phyloP scores from a whole-genome alignment of 2,797 vertebrate species.

The Typhlichthys eigenmanni region DNA sequence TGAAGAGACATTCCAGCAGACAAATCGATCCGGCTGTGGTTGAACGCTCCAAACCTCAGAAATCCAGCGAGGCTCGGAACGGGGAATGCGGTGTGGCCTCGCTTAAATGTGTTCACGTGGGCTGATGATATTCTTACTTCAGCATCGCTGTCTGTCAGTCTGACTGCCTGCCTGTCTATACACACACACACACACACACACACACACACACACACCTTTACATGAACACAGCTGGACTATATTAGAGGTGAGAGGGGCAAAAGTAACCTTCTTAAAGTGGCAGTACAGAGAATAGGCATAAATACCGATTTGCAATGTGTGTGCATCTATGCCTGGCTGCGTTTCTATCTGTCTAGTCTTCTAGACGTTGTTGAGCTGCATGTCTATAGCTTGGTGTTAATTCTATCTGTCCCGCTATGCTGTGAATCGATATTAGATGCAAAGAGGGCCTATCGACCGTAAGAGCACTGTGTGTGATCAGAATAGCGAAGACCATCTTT shows the following conservation, averaged over 20 bases:
- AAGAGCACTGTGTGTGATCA: constrained; percentile 40
- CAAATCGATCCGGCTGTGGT: constrained; percentile 62
- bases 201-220: constrained; percentile 24
- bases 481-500: constrained; percentile 38
- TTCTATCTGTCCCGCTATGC: not conserved
- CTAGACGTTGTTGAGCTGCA: not conserved
- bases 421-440: not conserved
- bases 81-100: constrained; percentile 58
- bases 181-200: constrained; percentile 10
- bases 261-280: constrained; percentile 74
- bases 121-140: constrained; percentile 28
- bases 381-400: not conserved
- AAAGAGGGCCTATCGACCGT: constrained; percentile 31
- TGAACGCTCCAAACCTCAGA: constrained; percentile 70
- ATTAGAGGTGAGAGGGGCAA: constrained; percentile 76
- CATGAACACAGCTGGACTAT: constrained; percentile 77
- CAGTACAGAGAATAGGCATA: constrained; percentile 75
- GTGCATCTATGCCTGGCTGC: not conserved
- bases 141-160: constrained; percentile 14
- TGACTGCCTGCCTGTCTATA: constrained; percentile 42
- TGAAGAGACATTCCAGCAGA: constrained; percentile 50
- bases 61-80: constrained; percentile 48
- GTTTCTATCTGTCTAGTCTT: not conserved
- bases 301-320: constrained; percentile 72
- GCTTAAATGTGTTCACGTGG: constrained; percentile 39